phyloP scores from a whole-genome alignment of 2,888 invertebrate species.

The Temnothorax unifasciatus region DNA sequence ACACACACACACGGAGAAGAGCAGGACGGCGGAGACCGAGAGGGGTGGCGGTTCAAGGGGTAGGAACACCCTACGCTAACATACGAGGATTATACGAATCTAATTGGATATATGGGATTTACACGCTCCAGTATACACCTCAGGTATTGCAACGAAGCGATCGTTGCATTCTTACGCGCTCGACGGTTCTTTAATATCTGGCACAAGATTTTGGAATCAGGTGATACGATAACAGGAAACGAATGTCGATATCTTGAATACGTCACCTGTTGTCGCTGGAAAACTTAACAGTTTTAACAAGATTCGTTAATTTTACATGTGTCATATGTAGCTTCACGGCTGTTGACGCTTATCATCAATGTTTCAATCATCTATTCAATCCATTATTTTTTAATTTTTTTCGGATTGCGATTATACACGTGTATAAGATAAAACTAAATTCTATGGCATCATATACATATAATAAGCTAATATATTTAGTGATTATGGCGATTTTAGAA shows the following conservation, averaged over 20 bases:
- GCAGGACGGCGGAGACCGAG: conserved; percentile 28
- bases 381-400: background rate
- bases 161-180: conserved; percentile 67
- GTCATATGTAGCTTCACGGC: background rate
- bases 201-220: conserved; percentile 30
- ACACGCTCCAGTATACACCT: conserved; percentile 72
- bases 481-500: background rate
- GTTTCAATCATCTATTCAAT: too few relatives aligned
- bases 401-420: background rate
- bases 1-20: conserved; percentile 19
- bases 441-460: background rate
- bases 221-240: background rate
- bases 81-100: conserved; percentile 84
- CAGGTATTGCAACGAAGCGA: conserved; percentile 73
- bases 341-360: background rate
- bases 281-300: background rate
- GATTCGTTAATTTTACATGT: background rate
- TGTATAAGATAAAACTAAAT: background rate
- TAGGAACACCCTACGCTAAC: conserved; percentile 78
- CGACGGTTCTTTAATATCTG: conserved; percentile 61
- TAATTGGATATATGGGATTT: conserved; percentile 85
- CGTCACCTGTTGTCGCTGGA: background rate
- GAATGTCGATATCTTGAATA: background rate
- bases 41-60: conserved; percentile 66
- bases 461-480: background rate